Evolutionary conservation across 2,888 invertebrate genomes (phyloP), one percentile per base, ranked within the genome.

Genomic region (Diarsia brunnea): DNA sequence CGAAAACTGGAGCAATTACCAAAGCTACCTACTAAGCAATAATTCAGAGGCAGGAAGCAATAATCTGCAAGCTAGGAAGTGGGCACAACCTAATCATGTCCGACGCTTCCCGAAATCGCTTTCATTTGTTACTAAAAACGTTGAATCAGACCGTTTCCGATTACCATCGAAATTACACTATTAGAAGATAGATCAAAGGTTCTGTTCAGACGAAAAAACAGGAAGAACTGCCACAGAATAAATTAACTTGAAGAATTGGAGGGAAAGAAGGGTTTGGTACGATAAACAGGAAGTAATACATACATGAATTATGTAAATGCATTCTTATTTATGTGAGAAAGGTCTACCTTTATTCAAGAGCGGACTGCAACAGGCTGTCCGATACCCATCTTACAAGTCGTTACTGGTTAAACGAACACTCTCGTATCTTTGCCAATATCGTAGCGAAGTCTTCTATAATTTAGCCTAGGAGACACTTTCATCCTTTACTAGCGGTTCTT

Each of bases 121-220:
- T 78, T 75, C 70, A 74, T 79, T 81, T 77, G 73, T 71, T 77
- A 76, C 75, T 79, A 84, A 86, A 83, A 86, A 75, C 81, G 73
- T 78, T 74, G 69, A 75, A 84, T 81, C 75, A 77, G 75, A 63
- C 67, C 68, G 64, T 61, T 81, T 84, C 60, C 68, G 74, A 86
- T 86, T 86, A 84, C 81, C 88, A 88, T 86, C 75, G 79, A 84
- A 88, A 88, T 87, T 75, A 88, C 78, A 81, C 64, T 75, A 84
- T 79, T 79, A 79, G 61, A 51, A 49, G 60, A 78, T 73, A 73
- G 77, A 86, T 88, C 84, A 88, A 86, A 74, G 68, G 63, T 69
- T 76, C 70, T 65, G 74, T 75, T 74, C 73, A 51, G n/a, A 27
- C 51, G 47, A 63, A 71, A 86, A 74, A 73, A 73, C 77, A 69